Conservation (phyloP, 1,140 invertebrate species). For the Bombus soroeensis region DNA sequence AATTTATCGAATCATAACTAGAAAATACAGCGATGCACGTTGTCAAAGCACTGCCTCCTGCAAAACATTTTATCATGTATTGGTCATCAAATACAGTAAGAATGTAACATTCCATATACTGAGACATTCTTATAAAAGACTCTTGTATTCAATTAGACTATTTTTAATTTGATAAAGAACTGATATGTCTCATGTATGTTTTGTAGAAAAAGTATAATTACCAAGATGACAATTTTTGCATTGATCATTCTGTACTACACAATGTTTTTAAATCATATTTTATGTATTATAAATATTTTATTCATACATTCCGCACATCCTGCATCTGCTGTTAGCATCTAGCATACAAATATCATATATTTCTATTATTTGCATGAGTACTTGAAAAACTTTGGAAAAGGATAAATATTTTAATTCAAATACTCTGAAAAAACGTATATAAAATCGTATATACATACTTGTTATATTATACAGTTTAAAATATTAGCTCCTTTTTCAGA, state of each 20-base stretch:
- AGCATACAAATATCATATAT: slow-evolving; percentile 30
- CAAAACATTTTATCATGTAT: slow-evolving; percentile 54
- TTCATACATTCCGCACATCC: slow-evolving; percentile 53
- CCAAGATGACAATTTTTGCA: slow-evolving; percentile 26
- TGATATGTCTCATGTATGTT: slow-evolving; percentile 40
- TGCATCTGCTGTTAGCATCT: slow-evolving; percentile 31
- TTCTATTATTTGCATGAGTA: slow-evolving; percentile 30
- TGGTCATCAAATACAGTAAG: slow-evolving; percentile 49
- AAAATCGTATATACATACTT: slow-evolving; percentile 17
- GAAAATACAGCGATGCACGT: slow-evolving; percentile 53
- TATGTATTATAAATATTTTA: slow-evolving; percentile 50
- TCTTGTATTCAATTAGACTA: slow-evolving; percentile 46
- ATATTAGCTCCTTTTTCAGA: slow-evolving; percentile 14
- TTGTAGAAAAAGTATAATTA: slow-evolving; percentile 29
- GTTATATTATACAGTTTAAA: slow-evolving; percentile 21
- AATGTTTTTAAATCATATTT: slow-evolving; percentile 30
- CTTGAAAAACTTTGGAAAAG: slow-evolving; percentile 4
- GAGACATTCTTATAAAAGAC: slow-evolving; percentile 43
- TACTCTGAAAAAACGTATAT: slow-evolving; percentile 14
- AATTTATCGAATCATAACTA: slow-evolving; percentile 35
- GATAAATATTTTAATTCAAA: slow-evolving; percentile 27
- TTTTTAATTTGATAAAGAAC: slow-evolving; percentile 57
- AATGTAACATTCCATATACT: slow-evolving; percentile 64
- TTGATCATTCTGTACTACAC: slow-evolving; percentile 4
- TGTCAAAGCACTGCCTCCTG: slow-evolving; percentile 66